Evolutionary conservation across 2,888 invertebrate genomes (phyloP).

Genomic region (Polydesmus complanatus): DNA sequence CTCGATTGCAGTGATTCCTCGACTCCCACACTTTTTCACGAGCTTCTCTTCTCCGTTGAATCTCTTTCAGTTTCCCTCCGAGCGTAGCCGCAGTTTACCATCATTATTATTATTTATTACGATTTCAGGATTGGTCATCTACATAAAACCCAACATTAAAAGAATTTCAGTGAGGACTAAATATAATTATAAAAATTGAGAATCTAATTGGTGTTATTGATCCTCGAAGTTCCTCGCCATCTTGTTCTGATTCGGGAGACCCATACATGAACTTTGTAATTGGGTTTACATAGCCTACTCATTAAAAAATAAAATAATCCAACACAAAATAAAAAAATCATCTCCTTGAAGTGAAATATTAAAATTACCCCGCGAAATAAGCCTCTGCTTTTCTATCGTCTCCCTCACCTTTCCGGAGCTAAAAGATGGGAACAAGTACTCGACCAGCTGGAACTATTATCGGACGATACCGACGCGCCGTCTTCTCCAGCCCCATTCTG

Average conservation of each 20-base stretch:
- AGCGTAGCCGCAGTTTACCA: constrained; percentile 66
- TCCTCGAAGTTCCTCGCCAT: constrained; percentile 85
- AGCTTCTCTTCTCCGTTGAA: constrained; percentile 57
- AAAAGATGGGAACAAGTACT: constrained; percentile 56
- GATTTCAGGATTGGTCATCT: constrained; percentile 31
- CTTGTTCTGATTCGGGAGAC: constrained; percentile 85
- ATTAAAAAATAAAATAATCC: too few relatives aligned
- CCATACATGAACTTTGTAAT: constrained; percentile 43
- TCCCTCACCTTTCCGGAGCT: constrained; percentile 52
- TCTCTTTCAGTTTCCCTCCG: constrained; percentile 63
- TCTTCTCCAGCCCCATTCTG: constrained; percentile 4
- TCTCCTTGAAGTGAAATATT: neutral
- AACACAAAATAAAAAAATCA: constrained; percentile 9
- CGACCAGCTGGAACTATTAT: constrained; percentile 19
- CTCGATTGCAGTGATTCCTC: too few relatives aligned
- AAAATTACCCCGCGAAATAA: constrained; percentile 37
- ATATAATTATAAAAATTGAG: too few relatives aligned
- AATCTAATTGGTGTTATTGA: constrained; percentile 41
- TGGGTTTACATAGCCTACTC: constrained; percentile 7
- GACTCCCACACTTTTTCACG: constrained; percentile 50
- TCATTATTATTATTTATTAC: constrained; percentile 40
- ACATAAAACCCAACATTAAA: too few relatives aligned
- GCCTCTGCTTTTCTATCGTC: constrained; percentile 51
- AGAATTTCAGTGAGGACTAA: too few relatives aligned
- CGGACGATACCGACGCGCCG: constrained; percentile 24